Base-by-base conservation (phyloP, 92 coral and sea anemone genomes). In the Phymanthus crucifer region DNA sequence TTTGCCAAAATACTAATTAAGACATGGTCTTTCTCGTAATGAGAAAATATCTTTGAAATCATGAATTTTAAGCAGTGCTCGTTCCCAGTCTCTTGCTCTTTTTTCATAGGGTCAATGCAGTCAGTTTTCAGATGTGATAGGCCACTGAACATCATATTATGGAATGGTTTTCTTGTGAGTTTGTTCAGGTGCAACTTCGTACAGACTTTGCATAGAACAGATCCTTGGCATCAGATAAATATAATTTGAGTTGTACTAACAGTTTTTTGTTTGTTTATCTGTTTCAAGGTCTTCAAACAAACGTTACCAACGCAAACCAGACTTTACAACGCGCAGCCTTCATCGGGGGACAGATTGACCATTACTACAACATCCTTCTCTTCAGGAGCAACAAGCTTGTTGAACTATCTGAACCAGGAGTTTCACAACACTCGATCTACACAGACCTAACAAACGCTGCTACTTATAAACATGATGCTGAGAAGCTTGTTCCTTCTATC, bases 281-380 rank as follows among this genome's bases (percentile, higher is more conserved):
- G 16, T 40, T 35, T 58, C 2, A 37, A 92, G 97, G 88, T 27
- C 89, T 92, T 23, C 90, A 89, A 18, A 78, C 66, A 19, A 87
- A 87, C 34, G 89, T 92, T 1, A 45, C 94, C 11, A 26, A 57
- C 47, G 84, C 94, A 32, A 89, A 87, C 79, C 83, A 77, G 46
- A 72, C 91, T 3, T 90, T 74, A 75, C 47, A 21, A 27, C 45
- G 47, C 13, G 90, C 92, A 2, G 77, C 82, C 14, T 21, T 36
- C 19, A 61, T 91, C 10, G 97, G 97, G 3, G 68, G 3, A 2
- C 86, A 79, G 29, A 86, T 92, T 46, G 94, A 90, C 65, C 17
- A 26, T 1, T 79, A 83, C 32, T 78, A 90, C 78, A 66, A 81
- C n/a, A 43, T 81, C 24, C 76, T 92, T 8, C 80, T 81, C 13